A percentile compares a stretch with the other conserved stretches of the same genome.
Evolutionary conservation across 53 echinoderm and acorn worm genomes (phyloP).

Genomic region (Holothuria leucospilota): DNA sequence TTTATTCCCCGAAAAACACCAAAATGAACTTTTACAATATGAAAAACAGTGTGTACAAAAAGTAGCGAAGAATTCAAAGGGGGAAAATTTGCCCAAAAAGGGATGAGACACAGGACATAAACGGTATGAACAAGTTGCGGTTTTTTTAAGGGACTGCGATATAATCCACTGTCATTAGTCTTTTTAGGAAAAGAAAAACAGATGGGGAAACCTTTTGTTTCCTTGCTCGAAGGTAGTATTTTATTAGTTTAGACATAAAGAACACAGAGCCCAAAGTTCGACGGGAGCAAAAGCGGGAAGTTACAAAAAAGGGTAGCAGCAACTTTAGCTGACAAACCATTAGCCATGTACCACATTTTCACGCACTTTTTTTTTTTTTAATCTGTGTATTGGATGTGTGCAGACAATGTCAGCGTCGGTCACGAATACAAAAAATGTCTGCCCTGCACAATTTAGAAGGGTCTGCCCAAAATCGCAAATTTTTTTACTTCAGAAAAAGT

Average conservation of each 20-base stretch:
- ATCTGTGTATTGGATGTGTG: conserved; percentile 34
- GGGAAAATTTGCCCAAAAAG: conserved; percentile 20
- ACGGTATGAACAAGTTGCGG: conserved; percentile 27
- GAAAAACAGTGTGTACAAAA: conserved; percentile 36
- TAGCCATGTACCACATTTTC: conserved; percentile 40
- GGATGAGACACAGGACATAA: conserved; percentile 43
- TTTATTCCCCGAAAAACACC: conserved; percentile 1
- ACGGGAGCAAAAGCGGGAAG: conserved; percentile 54
- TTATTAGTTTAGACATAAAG: conserved; percentile 34
- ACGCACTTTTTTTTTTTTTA: conserved; percentile 41
- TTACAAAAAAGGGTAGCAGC: conserved; percentile 37
- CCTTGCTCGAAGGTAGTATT: conserved; percentile 4
- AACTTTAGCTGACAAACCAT: conserved; percentile 23
- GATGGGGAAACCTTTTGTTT: conserved; percentile 34
- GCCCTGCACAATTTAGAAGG: conserved; percentile 32
- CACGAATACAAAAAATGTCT: conserved; percentile 32
- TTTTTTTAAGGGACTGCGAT: conserved; percentile 43
- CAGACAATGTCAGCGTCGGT: conserved; percentile 28
- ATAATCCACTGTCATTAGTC: conserved; percentile 44
- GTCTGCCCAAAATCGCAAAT: conserved; percentile 2
- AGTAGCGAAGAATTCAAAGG: conserved; percentile 7
- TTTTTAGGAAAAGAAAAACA: conserved; percentile 12
- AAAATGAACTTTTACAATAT: conserved; percentile 34
- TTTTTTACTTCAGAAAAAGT: neutral
- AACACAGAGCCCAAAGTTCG: conserved; percentile 36